Conservation (phyloP, 2,113 vertebrate genomes). For the Toxostoma redivivum region DNA sequence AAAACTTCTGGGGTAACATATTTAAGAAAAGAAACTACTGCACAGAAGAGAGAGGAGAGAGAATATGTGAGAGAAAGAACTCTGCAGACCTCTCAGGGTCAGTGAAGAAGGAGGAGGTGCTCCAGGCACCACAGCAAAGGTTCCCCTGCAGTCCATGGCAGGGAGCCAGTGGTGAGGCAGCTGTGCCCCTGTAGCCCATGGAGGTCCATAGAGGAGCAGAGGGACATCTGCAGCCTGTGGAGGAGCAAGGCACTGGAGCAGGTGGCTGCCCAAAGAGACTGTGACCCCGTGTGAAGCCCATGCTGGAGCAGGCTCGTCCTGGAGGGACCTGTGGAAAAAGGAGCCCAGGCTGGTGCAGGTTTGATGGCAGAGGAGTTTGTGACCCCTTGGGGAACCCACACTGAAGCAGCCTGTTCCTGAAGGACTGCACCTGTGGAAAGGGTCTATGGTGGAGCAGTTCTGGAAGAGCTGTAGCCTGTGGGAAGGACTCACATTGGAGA, state of each 20-base stretch:
- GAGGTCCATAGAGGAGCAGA: background rate
- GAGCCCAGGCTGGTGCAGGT: background rate
- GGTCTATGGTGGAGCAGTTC: background rate
- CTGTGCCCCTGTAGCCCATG: background rate
- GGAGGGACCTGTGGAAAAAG: background rate
- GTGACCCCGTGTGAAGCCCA: background rate
- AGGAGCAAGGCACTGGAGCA: fast-evolving
- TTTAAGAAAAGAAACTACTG: background rate
- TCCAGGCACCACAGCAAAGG: background rate
- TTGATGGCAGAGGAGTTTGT: background rate
- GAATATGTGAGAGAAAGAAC: background rate
- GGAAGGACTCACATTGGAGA: background rate
- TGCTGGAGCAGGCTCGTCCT: background rate
- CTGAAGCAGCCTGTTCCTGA: background rate
- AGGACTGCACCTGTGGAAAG: background rate
- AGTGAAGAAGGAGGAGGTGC: background rate
- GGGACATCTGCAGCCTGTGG: too few species aligned
- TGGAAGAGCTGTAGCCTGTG: background rate
- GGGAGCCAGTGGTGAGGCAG: background rate
- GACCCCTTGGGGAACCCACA: too few species aligned
- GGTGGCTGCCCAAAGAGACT: background rate
- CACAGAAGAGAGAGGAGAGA: background rate
- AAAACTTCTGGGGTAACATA: background rate
- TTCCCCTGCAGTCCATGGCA: background rate
- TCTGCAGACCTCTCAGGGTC: background rate